Base-by-base conservation (phyloP, 1,140 invertebrate genomes). In the Olivierus martensii region DNA sequence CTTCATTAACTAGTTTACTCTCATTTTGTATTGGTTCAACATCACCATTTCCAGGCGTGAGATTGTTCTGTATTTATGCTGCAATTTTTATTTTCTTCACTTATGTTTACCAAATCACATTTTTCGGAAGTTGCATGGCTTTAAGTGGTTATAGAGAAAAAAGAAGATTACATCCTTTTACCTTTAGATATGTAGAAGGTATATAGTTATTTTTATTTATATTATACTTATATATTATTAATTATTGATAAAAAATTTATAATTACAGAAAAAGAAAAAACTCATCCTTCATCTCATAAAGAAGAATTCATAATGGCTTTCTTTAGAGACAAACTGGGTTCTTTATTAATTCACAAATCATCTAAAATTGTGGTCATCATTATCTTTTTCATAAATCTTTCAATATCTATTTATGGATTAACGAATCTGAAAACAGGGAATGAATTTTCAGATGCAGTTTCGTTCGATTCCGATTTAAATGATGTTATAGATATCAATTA, bases 11-110 rank as follows among this genome's bases (percentile, higher is more conserved):
- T 0, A 91, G 97, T 68, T 86, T 95, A 73, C 79, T 96, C 54
- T 92, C 88, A 18, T 95, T 97, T 70, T 88, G 84, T 67, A 94
- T 97, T 49, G 93, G 93, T n/a, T 87, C 93, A 57, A 81, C 89
- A 60, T 92, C 87, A 45, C 87, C 89, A 3, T 96, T 95, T 63
- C 89, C 88, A 18, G 88, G 85, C 10, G 87, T 97, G 3, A 81
- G 85, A 64, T 93, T 95, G 60, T 97, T 97, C 71, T 96, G 91
- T 71, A 84, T 91, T 60, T 96, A 95, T 68, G 90, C 88, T 55
- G 90, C 89, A 64, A 79, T 88, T 45, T 87, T 91, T 0, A 87
- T 96, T 4, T 75, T 82, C 41, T 87, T 94, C 60, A 92, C 90
- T 2, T 97, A 94, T 69, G 62, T 95, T 3, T 95, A 89, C 78